Evolutionary conservation across 64 coral and sea anemone genomes (phyloP).

Genomic region (Porites australiensis): DNA sequence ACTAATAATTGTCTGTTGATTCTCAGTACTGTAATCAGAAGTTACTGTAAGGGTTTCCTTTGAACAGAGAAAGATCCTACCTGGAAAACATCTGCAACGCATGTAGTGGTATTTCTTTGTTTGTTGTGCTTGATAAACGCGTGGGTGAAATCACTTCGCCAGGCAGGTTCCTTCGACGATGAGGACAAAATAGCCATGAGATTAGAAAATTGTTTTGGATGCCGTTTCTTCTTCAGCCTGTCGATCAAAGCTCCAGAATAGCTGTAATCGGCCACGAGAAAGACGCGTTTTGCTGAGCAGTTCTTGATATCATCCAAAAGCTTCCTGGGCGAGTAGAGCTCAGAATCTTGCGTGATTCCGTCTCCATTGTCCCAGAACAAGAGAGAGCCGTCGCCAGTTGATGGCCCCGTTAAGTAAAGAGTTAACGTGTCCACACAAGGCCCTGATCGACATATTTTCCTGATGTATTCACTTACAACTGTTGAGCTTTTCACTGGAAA

Average conservation of each 20-base stretch:
- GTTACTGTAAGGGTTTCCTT: not conserved
- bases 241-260: slow-evolving; percentile 88
- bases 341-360: slow-evolving; percentile 80
- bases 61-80: slow-evolving; percentile 24
- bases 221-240: slow-evolving; percentile 36
- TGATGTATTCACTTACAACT: slow-evolving; percentile 65
- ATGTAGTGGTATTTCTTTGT: slow-evolving; percentile 19
- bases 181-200: slow-evolving; percentile 64
- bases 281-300: slow-evolving; percentile 81
- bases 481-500: slow-evolving; percentile 64
- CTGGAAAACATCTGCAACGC: slow-evolving; percentile 74
- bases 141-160: slow-evolving; percentile 76
- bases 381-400: slow-evolving; percentile 88
- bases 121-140: slow-evolving; percentile 70
- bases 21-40: not conserved
- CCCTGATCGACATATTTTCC: slow-evolving; percentile 52
- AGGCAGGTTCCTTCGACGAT: slow-evolving; percentile 61
- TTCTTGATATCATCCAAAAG: slow-evolving; percentile 78
- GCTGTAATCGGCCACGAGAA: slow-evolving; percentile 92
- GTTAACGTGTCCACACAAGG: slow-evolving; percentile 84
- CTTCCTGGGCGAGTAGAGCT: slow-evolving; percentile 76
- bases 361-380: slow-evolving; percentile 91
- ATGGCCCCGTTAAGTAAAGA: slow-evolving; percentile 84
- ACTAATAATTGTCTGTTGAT: no score
- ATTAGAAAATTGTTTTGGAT: slow-evolving; percentile 42